These are phyloP conservation scores for Metellina segmentata DNA, from an alignment of 2,888 invertebrate species.

Conservation along the genomic window DNA sequence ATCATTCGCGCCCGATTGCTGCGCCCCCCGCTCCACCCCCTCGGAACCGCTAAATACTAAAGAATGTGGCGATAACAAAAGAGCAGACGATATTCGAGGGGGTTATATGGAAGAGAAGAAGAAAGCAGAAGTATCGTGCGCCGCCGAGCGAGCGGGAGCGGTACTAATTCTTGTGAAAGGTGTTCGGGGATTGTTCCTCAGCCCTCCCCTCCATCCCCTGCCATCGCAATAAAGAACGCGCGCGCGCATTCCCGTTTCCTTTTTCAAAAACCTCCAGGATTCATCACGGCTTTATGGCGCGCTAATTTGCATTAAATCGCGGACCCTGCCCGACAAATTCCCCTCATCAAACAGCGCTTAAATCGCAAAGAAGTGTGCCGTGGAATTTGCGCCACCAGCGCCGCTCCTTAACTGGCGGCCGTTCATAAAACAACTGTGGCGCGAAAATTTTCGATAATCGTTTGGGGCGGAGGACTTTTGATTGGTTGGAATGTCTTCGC, in stretches of 20 bases:
- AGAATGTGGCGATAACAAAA: slow-evolving; percentile 74
- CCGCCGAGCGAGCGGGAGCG: slow-evolving; percentile 67
- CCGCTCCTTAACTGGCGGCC: slow-evolving; percentile 49
- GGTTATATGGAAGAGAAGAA: slow-evolving; percentile 7
- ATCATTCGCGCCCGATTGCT: slow-evolving; percentile 71
- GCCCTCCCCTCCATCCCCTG: background rate
- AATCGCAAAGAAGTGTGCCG: slow-evolving; percentile 49
- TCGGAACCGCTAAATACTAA: slow-evolving; percentile 71
- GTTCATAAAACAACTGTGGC: slow-evolving; percentile 67
- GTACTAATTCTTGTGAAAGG: slow-evolving; percentile 76
- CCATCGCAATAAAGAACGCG: slow-evolving; percentile 68
- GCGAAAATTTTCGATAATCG: slow-evolving; percentile 70
- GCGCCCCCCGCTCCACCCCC: slow-evolving; percentile 3
- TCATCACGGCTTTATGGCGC: slow-evolving; percentile 72
- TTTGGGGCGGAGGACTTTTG: slow-evolving; percentile 57
- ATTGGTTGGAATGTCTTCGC: slow-evolving; percentile 59
- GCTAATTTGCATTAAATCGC: slow-evolving; percentile 73
- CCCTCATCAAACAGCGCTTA: slow-evolving; percentile 69
- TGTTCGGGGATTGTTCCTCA: slow-evolving; percentile 61
- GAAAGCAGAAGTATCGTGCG: slow-evolving; percentile 54
- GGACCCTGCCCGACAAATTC: slow-evolving; percentile 42
- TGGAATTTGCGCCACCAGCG: slow-evolving; percentile 19
- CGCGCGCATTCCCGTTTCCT: slow-evolving; percentile 40
- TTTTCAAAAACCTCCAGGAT: slow-evolving; percentile 58
- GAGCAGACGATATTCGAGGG: slow-evolving; percentile 52